Base-by-base conservation (phyloP, 2,113 vertebrate species). In the Grallaria varia region DNA sequence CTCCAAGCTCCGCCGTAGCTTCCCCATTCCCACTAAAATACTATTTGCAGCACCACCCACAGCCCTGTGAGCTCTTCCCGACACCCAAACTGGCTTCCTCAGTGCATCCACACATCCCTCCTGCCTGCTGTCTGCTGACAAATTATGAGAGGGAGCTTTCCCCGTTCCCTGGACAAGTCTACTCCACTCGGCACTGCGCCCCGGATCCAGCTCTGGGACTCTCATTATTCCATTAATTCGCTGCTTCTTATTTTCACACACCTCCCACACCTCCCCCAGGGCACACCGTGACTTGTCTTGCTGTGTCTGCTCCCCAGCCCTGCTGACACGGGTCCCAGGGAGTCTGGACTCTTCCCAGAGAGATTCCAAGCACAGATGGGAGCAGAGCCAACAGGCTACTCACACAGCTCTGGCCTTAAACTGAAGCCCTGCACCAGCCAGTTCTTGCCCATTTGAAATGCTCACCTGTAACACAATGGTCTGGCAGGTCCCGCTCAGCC, bases 31-130 rank as follows among this genome's bases (percentile, higher is more conserved):
- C 44, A 31, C 33, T 20, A 66, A 35, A 86, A 90, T 7, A 21
- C 59, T 73, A 76, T 87, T 96, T 81, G 91, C n/a, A 91, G 87
- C 84, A 52, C 62, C 90, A 69, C 86, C 86, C 90, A 59, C 85
- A 58, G 44, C 68, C 39, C 62, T 5, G 31, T 0, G 52, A 85
- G 85, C 62, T 77, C 52, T 93, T 94, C 81, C 79, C 1, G 4
- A 77, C 1, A 7, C 93, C 63, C 81, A 62, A 47, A 68, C 21
- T 1, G 9, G 56, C 27, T 92, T 81, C 84, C 80, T 59, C 55
- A 4, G 24, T 1, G 0, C 8, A 30, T 44, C 22, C 8, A 1
- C 59, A 19, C 7, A 2, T 66, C 55, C 69, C 56, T 76, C 63
- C 76, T 58, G 63, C 94, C 87, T 78, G 73, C 92, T 78, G 72